phyloP scores from a whole-genome alignment of 2,113 vertebrate genomes.

The Neomonachus schauinslandi region DNA sequence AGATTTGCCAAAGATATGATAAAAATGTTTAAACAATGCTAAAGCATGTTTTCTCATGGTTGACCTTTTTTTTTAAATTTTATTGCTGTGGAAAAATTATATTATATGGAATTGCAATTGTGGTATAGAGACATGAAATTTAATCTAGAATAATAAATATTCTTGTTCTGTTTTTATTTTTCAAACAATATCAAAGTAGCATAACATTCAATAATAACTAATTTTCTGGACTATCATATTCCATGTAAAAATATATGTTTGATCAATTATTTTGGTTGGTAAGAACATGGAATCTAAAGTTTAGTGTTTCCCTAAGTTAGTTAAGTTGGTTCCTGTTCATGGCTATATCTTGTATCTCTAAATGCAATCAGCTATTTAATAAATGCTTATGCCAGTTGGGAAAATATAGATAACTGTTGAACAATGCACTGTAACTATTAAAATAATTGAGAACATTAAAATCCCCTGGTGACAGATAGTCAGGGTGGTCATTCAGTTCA shows the following conservation, averaged over 20 bases:
- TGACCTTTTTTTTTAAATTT: conserved; percentile 42
- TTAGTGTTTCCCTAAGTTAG: background rate
- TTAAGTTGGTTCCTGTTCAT: background rate
- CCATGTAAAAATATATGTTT: conserved; percentile 39
- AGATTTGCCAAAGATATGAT: conserved; percentile 31
- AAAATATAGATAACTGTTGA: conserved; percentile 45
- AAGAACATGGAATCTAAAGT: conserved; percentile 22
- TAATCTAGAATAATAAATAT: conserved; percentile 71
- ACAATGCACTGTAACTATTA: background rate
- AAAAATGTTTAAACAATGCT: conserved; percentile 35
- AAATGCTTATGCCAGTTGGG: background rate
- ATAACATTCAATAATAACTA: conserved; percentile 53
- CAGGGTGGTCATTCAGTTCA: background rate
- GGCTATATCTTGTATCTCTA: conserved; percentile 29
- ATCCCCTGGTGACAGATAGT: background rate
- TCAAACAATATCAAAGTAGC: conserved; percentile 53
- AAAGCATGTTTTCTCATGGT: conserved; percentile 43
- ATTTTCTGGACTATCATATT: conserved; percentile 52
- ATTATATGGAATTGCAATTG: conserved; percentile 65
- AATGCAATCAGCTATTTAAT: conserved; percentile 45
- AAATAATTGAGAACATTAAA: conserved; percentile 41
- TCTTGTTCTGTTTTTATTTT: conserved; percentile 28
- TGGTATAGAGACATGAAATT: conserved; percentile 52
- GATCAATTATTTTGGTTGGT: conserved; percentile 63
- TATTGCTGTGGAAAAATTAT: conserved; percentile 64